Base-by-base conservation (phyloP, 2,888 invertebrate species). In the Ennomos erosarius region DNA sequence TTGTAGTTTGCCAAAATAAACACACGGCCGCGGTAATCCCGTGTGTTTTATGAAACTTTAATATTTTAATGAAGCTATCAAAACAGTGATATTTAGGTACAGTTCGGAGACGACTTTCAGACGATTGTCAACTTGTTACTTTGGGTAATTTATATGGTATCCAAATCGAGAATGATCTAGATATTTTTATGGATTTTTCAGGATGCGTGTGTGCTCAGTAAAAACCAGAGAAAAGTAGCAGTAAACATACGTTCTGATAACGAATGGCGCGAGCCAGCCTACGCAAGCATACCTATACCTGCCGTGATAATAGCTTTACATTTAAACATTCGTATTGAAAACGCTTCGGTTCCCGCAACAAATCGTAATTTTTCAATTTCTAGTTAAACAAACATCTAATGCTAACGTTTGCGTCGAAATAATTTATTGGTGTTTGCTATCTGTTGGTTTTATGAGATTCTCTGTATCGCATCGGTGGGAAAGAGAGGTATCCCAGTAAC, bases 371-470 rank as follows among this genome's bases (percentile, higher is more conserved):
- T 40, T 55, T 42, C 58, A 55, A 64, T 50, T 10, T 53, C 53
- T 35, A 44, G 39, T 40, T 16, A 54, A 67, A 60, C 60, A 58
- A 58, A 62, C 56, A 47, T 51, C n/a, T 42, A 42, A 59, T 51
- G 44, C 44, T 44, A 49, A 60, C 60, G 59, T 64, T 64, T 59
- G 47, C 52, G 53, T 16, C 16, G 33, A 11, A 45, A 58, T 58
- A 55, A 64, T 52, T 63, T 66, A 61, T 55, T 35, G 39, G 47
- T 58, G 61, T 60, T 62, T 59, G 57, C 52, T 50, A 54, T 62
- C 45, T 9, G 49, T 38, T 33, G 50, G 55, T 59, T 64, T 60
- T 57, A 58, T 65, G 62, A 37, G 59, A 50, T 58, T 59, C 49
- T 53, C 59, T 64, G 55, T 36, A 37, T 54, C 61, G 55, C 36